Percentiles rank a stretch among this genome's conserved stretches.
Conservation (phyloP, 2,888 invertebrate genomes). For the Taphrorychus bicolor region DNA sequence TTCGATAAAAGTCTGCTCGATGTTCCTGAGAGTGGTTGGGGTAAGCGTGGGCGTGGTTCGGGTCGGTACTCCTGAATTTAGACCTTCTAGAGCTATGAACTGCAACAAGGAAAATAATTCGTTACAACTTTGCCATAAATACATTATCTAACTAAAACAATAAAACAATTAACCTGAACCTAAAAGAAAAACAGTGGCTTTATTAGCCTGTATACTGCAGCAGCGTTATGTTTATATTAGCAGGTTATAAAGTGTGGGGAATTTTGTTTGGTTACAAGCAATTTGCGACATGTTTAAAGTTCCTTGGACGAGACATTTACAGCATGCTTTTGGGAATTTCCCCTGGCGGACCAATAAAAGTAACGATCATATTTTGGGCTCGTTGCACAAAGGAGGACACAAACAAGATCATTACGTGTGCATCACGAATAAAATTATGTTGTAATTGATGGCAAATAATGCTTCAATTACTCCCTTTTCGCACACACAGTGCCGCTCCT, state of each 20-base stretch:
- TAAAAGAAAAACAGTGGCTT: not conserved
- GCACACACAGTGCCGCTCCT: not conserved
- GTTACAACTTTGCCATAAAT: not conserved
- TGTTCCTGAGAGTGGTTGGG: conserved; percentile 89
- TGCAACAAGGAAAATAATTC: conserved; percentile 61
- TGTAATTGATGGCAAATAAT: too few relatives aligned
- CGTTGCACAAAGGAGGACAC: not conserved
- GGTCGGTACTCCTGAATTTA: conserved; percentile 89
- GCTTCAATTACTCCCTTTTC: not conserved
- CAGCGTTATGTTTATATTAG: not conserved
- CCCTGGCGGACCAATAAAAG: not conserved
- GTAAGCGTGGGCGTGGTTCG: conserved; percentile 93
- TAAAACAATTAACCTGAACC: not conserved
- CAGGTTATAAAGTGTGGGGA: not conserved
- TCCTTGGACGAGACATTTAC: not conserved
- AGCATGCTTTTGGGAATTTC: not conserved
- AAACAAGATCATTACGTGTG: not conserved
- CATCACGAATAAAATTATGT: too few relatives aligned
- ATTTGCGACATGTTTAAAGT: not conserved
- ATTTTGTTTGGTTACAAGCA: not conserved
- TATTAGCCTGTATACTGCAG: not conserved
- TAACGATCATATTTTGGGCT: not conserved
- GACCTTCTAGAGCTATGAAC: conserved; percentile 84
- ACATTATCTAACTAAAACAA: not conserved
- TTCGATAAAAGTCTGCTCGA: conserved; percentile 92